Evolutionary conservation across 1,140 invertebrate genomes (phyloP), one percentile per base, ranked within the genome.

Genomic region (Oncopodura yosiiana): DNA sequence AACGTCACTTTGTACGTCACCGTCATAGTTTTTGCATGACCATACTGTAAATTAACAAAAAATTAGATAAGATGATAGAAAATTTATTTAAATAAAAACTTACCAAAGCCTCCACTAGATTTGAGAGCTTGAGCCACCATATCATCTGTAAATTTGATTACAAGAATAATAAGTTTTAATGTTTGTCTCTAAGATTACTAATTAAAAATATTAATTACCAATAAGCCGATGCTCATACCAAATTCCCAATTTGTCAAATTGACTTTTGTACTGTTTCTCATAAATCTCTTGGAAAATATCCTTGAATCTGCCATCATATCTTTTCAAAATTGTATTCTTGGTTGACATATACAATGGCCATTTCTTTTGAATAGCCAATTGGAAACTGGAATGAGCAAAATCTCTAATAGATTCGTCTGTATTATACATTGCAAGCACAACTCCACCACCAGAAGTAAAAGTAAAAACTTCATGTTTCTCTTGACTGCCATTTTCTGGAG

Each of bases 141-240:
- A 66, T 93, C 89, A 69, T 93, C 89, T 66, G 92, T 92, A 23
- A 92, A 72, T 27, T 14, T 45, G 21, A 6, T 8, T 9, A 9
- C 5, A 41, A 41, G 18, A 41, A 41, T 8, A 8, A n/a, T n/a
- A 41, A 12, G 18, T 16, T 41, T 12, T 18, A 41, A 41, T 18
- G 38, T 41, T 18, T 41, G 18, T n/a, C n/a, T n/a, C n/a, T n/a
- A n/a, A n/a, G n/a, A n/a, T n/a, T n/a, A n/a, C n/a, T n/a, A n/a
- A n/a, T n/a, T n/a, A n/a, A n/a, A n/a, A n/a, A n/a, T n/a, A n/a
- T n/a, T n/a, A n/a, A n/a, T n/a, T n/a, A n/a, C n/a, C n/a, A n/a
- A 92, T 91, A 27, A 91, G 72, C n/a, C 88, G 75, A 71, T 92
- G 87, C 70, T 93, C 89, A 69, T 93, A 92, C 83, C 84, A 90